A percentile compares a stretch with the other conserved stretches of the same genome.
phyloP scores from a whole-genome alignment of 2,797 vertebrate species.

The Rhyacichthys aspro region DNA sequence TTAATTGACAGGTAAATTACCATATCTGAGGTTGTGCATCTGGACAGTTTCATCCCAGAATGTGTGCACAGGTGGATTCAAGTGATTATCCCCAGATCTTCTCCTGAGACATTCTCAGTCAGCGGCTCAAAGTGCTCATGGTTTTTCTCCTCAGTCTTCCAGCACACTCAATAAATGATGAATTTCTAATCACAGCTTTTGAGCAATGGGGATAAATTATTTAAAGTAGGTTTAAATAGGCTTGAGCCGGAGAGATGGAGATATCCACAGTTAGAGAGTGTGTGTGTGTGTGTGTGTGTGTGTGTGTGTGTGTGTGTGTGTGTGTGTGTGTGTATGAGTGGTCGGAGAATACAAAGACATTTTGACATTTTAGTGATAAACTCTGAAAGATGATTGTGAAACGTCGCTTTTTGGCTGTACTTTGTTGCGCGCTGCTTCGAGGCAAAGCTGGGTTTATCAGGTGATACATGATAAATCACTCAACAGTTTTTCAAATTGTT shows the following conservation, averaged over 20 bases:
- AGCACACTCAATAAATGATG: constrained; percentile 28
- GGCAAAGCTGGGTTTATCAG: background rate
- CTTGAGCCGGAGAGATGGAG: constrained; percentile 20
- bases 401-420: background rate
- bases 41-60: constrained; percentile 5
- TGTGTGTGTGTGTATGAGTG: background rate
- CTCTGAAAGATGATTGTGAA: constrained; percentile 19
- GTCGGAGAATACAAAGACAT: background rate
- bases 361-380: constrained; percentile 32
- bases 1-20: constrained; percentile 7
- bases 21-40: constrained; percentile 12
- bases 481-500: background rate
- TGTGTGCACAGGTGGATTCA: constrained; percentile 1
- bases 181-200: constrained; percentile 28
- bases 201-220: constrained; percentile 41
- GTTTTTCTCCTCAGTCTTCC: constrained; percentile 23
- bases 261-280: background rate
- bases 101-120: constrained; percentile 29
- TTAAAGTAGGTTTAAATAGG: constrained; percentile 31
- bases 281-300: background rate
- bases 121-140: constrained; percentile 26
- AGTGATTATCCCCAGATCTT: constrained; percentile 28
- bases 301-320: background rate
- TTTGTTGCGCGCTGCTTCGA: constrained; percentile 1
- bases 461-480: constrained; percentile 12